These are phyloP conservation scores for Cololabis saira DNA, from an alignment of 2,113 vertebrate species.

Conservation along the genomic window DNA sequence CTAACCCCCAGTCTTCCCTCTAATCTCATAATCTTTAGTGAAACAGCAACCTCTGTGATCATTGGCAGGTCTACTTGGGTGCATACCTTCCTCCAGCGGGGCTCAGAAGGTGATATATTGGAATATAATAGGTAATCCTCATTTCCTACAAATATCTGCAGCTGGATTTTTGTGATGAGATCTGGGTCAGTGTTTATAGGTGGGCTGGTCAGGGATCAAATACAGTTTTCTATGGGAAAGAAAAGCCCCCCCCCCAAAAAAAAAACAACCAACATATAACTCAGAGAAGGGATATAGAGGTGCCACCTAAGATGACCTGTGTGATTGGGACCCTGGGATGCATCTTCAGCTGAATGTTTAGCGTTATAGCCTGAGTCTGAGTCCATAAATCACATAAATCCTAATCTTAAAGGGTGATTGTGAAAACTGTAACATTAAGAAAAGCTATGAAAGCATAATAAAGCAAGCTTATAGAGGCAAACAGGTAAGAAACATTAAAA, in stretches of 20 bases:
- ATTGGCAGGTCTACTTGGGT: conserved; percentile 48
- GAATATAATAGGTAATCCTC: conserved; percentile 66
- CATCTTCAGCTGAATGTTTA: conserved; percentile 21
- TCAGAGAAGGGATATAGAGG: conserved; percentile 33
- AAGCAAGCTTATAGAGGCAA: conserved; percentile 1
- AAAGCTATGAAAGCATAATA: conserved; percentile 21
- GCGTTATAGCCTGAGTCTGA: conserved; percentile 5
- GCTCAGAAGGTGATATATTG: conserved; percentile 33
- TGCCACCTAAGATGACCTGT: conserved; percentile 27
- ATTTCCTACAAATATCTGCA: conserved; percentile 55
- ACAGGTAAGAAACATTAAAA: conserved; percentile 17
- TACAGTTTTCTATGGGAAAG: conserved; percentile 42
- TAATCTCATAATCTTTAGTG: conserved; percentile 74
- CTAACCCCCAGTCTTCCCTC: conserved; percentile 44
- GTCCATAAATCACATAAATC: conserved; percentile 28
- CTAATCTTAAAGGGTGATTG: not conserved
- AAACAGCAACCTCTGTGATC: conserved; percentile 72
- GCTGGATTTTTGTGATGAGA: conserved; percentile 50
- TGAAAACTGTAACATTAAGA: conserved; percentile 14
- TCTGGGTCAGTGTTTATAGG: conserved; percentile 23
- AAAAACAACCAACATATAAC: conserved; percentile 11
- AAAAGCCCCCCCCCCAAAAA: too few species aligned
- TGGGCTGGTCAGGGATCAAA: conserved; percentile 26
- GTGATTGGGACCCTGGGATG: conserved; percentile 17
- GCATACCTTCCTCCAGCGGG: conserved; percentile 56